Percentiles rank a stretch among this genome's conserved stretches.
Evolutionary conservation across 2,888 invertebrate genomes (phyloP).

Genomic region (Leptinotarsa rubiginosa): DNA sequence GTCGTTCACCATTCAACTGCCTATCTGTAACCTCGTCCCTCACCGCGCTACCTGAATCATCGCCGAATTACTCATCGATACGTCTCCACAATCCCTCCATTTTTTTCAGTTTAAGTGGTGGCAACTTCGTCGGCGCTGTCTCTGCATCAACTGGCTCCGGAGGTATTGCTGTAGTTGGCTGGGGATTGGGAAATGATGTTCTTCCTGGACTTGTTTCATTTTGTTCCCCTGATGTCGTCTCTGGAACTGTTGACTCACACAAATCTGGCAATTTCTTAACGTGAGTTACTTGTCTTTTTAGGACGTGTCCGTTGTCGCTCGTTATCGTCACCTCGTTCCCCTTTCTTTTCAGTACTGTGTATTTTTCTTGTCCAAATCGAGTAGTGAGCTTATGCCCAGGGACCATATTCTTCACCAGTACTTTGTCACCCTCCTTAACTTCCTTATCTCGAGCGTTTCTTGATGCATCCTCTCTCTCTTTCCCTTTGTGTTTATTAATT

Average conservation of each 20-base stretch:
- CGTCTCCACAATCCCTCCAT: too few species aligned
- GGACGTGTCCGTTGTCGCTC: constrained; percentile 22
- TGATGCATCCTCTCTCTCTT: constrained; percentile 44
- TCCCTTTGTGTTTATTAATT: constrained; percentile 47
- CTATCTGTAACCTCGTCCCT: too few species aligned
- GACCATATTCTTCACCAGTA: constrained; percentile 34
- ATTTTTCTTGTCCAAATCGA: constrained; percentile 22
- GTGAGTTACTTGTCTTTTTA: not conserved
- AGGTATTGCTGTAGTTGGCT: too few species aligned
- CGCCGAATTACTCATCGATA: too few species aligned
- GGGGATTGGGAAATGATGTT: too few species aligned
- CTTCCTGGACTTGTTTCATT: too few species aligned
- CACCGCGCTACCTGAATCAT: too few species aligned
- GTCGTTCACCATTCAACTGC: too few species aligned
- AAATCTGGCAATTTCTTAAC: not conserved
- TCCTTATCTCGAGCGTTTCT: constrained; percentile 39
- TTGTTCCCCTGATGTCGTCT: not conserved
- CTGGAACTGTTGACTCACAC: not conserved
- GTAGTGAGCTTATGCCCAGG: constrained; percentile 29
- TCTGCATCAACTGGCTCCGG: not conserved
- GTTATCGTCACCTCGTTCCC: constrained; percentile 35
- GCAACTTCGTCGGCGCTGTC: not conserved
- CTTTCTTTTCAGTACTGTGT: constrained; percentile 28
- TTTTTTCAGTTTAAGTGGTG: not conserved
- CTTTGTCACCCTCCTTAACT: constrained; percentile 35